phyloP scores from a whole-genome alignment of 2,888 invertebrate species.

The Hyposoter didymator region DNA sequence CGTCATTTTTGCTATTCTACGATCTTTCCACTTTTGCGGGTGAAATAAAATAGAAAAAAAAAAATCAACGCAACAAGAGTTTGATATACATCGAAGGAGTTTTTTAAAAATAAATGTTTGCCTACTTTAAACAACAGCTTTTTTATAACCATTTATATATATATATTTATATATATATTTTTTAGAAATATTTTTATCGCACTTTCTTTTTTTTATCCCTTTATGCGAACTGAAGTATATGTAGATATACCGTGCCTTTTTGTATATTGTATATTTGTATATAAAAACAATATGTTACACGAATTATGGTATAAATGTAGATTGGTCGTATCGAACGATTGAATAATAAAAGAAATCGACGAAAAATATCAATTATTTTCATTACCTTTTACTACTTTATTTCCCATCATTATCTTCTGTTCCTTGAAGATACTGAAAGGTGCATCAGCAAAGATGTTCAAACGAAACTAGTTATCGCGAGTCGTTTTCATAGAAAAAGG shows the following conservation, averaged over 20 bases:
- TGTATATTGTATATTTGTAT: slow-evolving; percentile 84
- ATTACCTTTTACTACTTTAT: too few species aligned
- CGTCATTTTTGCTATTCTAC: background rate
- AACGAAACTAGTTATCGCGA: too few species aligned
- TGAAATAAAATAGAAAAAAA: background rate
- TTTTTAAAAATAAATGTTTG: slow-evolving; percentile 12
- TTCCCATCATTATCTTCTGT: too few species aligned
- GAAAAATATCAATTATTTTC: background rate
- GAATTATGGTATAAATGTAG: slow-evolving; percentile 81
- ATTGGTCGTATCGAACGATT: slow-evolving; percentile 72
- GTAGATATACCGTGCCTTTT: slow-evolving; percentile 84
- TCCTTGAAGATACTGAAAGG: background rate
- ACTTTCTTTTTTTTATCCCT: slow-evolving; percentile 72
- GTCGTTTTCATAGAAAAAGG: too few species aligned
- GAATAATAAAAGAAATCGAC: slow-evolving; percentile 52
- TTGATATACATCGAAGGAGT: background rate
- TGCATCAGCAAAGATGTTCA: background rate
- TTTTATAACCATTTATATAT: slow-evolving; percentile 22
- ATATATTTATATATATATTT: slow-evolving; percentile 71
- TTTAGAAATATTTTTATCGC: slow-evolving; percentile 62
- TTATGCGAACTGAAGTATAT: slow-evolving; percentile 81
- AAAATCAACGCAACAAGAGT: background rate
- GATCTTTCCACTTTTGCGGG: background rate
- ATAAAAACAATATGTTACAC: slow-evolving; percentile 83
- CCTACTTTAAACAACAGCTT: slow-evolving; percentile 9